These are phyloP conservation scores for Chelon labrosus DNA, from an alignment of 2,797 vertebrate species.

Conservation along the genomic window DNA sequence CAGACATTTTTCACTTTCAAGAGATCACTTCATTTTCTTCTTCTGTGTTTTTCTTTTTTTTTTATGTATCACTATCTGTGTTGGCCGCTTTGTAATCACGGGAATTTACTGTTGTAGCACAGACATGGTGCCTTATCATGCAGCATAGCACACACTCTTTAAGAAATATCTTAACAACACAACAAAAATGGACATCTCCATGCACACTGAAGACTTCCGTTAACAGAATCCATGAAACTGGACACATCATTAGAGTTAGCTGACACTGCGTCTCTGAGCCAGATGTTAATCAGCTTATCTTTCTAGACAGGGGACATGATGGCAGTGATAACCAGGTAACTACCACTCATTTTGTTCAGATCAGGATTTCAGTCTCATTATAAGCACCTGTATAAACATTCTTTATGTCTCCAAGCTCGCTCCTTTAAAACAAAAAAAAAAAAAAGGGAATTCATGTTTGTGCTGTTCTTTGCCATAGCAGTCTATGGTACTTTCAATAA, in stretches of 20 bases:
- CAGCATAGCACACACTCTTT: not conserved
- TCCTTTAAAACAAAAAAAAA: conserved; percentile 23
- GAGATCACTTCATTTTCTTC: conserved; percentile 9
- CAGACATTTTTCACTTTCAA: conserved; percentile 23
- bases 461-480: conserved; percentile 45
- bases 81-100: not conserved
- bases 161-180: not conserved
- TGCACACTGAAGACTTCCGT: not conserved
- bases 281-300: conserved; percentile 7
- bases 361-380: conserved; percentile 1
- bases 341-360: not conserved
- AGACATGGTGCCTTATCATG: not conserved
- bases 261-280: not conserved
- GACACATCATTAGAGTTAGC: conserved; percentile 5
- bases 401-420: conserved; percentile 28
- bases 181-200: not conserved
- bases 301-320: not conserved
- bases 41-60: conserved; percentile 1
- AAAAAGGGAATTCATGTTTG: conserved; percentile 76
- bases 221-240: not conserved
- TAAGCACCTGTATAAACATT: not conserved
- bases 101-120: not conserved
- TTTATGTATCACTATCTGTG: conserved; percentile 5
- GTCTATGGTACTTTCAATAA: conserved; percentile 45
- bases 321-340: not conserved